Base-by-base conservation (phyloP, 2,888 invertebrate genomes). In the Hirtodrosophila cameraria region DNA sequence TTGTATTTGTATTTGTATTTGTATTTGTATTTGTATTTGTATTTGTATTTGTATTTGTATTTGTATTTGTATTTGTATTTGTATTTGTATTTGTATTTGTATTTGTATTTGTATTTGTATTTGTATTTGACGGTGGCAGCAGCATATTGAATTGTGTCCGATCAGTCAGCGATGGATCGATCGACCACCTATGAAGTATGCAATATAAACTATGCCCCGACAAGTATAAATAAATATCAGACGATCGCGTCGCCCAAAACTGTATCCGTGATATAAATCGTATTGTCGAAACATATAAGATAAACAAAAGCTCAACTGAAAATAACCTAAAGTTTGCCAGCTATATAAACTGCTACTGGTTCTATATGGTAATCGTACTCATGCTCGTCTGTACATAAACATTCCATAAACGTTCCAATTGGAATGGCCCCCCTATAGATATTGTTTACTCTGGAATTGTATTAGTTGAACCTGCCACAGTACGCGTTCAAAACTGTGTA, bases 131-230 rank as follows among this genome's bases (percentile, higher is more conserved):
- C 30, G 41, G 16, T 36, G 61, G 12, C 50, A 25, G 38, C 15
- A 11, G 9, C 13, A 41, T 62, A 82, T 73, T 64, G 60, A 80
- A 61, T 59, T 67, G 67, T 64, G 42, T n/a, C 52, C 42, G 54
- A 55, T 36, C 45, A 30, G 39, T 13, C 15, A 15, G 45, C 33
- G 8, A n/a, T n/a, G n/a, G n/a, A n/a, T 23, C 41, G 13, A 1
- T n/a, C 63, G 58, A 79, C 86, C 79, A 80, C 79, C 79, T 72
- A 80, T 69, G 86, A 86, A 80, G 84, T 83, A 80, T 80, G 84
- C 84, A 86, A 86, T 80, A 80, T 85, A 86, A 80, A 86, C 83
- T 85, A 45, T 60, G 55, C 25, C 46, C 38, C 45, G 77, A 86
- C 83, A 80, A 45, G 57, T 66, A 59, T 55, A 86, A 80, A 80